A percentile compares a stretch with the other conserved stretches of the same genome.
Evolutionary conservation across 2,113 vertebrate genomes (phyloP).

Genomic region (Illadopsis cleaveri): DNA sequence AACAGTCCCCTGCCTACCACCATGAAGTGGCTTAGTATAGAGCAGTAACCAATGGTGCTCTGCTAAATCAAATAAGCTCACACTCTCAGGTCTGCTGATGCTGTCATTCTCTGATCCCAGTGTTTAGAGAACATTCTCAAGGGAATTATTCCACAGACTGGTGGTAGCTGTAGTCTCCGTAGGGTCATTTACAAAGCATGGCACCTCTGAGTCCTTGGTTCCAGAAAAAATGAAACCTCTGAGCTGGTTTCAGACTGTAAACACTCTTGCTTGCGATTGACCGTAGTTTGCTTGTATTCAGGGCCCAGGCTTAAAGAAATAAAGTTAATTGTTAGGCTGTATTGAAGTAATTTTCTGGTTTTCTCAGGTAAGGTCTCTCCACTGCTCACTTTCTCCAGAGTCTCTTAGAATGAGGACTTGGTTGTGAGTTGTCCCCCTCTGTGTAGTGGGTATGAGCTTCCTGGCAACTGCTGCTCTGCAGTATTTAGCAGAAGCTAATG

Average conservation of each 20-base stretch:
- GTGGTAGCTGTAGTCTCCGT: background rate
- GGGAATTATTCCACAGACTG: background rate
- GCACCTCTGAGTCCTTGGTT: background rate
- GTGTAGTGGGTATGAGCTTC: background rate
- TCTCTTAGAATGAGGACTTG: background rate
- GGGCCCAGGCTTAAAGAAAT: background rate
- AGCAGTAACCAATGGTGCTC: background rate
- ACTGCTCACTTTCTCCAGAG: background rate
- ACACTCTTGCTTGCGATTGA: background rate
- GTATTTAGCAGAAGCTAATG: conserved; percentile 3
- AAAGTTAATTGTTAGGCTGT: background rate
- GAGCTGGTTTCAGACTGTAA: background rate
- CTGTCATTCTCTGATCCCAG: background rate
- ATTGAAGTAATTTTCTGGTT: background rate
- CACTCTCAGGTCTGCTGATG: background rate
- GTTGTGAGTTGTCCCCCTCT: background rate
- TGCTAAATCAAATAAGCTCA: background rate
- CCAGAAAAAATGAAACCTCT: background rate
- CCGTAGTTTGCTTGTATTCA: background rate
- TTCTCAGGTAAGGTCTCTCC: background rate
- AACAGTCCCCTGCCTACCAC: background rate
- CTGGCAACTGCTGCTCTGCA: background rate
- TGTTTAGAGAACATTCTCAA: background rate
- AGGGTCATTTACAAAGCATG: background rate
- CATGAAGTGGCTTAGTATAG: background rate